These are phyloP conservation scores for Dermochelys coriacea DNA, from an alignment of 2,797 vertebrate species.

Conservation along the genomic window DNA sequence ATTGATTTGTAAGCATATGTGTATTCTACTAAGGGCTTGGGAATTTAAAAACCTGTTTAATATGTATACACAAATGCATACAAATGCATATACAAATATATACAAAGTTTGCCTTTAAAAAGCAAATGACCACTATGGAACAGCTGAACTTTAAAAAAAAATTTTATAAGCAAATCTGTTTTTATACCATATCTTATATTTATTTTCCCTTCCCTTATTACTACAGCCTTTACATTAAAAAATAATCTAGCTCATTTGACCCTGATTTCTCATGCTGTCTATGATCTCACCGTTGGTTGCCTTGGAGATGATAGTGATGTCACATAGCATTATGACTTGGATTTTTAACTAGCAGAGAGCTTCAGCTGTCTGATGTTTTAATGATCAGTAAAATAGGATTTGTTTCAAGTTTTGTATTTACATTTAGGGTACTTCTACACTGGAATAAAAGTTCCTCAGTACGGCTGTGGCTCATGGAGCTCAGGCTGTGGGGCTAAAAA, in stretches of 20 bases:
- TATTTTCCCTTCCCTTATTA: neutral
- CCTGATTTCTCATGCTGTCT: accelerated
- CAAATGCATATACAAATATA: neutral
- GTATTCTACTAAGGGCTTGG: neutral
- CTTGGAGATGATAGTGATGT: neutral
- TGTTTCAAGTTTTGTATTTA: neutral
- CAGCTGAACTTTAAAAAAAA: neutral
- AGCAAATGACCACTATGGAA: neutral
- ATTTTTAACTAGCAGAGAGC: neutral
- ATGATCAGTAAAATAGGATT: neutral
- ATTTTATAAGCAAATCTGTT: neutral
- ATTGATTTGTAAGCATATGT: neutral
- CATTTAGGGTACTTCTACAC: no score
- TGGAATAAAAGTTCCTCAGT: no score
- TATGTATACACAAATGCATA: no score
- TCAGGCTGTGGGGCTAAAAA: no score
- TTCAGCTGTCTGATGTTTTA: neutral
- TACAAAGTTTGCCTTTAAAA: neutral
- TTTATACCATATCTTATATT: neutral
- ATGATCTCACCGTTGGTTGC: neutral
- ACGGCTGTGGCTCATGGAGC: no score
- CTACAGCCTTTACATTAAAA: neutral
- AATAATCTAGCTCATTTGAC: neutral
- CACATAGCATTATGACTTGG: neutral
- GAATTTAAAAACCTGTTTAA: neutral